Evolutionary conservation across 2,113 vertebrate genomes (phyloP).

Genomic region (Xenotilapia caudafasciata): DNA sequence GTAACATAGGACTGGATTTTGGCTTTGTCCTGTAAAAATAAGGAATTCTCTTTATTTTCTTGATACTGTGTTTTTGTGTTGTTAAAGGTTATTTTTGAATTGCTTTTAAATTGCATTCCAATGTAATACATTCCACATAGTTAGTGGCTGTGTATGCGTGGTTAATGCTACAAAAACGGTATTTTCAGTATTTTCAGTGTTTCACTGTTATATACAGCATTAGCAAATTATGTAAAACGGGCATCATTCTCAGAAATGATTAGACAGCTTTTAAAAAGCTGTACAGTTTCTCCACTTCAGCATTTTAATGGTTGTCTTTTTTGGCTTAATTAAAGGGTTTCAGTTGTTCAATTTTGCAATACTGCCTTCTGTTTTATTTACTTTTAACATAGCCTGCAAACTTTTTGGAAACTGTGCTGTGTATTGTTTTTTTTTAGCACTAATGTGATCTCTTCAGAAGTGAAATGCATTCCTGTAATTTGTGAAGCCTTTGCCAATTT

Average conservation of each 20-base stretch:
- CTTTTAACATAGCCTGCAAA: neutral
- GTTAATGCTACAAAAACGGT: neutral
- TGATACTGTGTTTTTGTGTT: neutral
- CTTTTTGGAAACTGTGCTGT: neutral
- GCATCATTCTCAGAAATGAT: neutral
- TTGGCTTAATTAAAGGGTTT: neutral
- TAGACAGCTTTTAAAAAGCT: neutral
- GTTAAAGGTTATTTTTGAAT: neutral
- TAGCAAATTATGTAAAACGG: neutral
- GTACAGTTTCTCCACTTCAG: neutral
- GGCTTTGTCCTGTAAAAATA: neutral
- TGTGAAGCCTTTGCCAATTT: neutral
- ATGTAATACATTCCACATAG: neutral
- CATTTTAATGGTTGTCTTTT: neutral
- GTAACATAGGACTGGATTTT: neutral
- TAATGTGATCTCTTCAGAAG: neutral
- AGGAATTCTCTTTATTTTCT: neutral
- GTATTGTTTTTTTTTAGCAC: neutral
- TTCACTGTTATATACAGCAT: neutral
- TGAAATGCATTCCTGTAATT: neutral
- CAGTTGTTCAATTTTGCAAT: neutral
- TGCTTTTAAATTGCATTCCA: neutral
- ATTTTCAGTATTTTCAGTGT: neutral
- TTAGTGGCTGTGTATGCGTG: neutral
- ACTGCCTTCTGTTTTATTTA: neutral